phyloP scores from a whole-genome alignment of 1,140 invertebrate species.

The Pissodes strobi region DNA sequence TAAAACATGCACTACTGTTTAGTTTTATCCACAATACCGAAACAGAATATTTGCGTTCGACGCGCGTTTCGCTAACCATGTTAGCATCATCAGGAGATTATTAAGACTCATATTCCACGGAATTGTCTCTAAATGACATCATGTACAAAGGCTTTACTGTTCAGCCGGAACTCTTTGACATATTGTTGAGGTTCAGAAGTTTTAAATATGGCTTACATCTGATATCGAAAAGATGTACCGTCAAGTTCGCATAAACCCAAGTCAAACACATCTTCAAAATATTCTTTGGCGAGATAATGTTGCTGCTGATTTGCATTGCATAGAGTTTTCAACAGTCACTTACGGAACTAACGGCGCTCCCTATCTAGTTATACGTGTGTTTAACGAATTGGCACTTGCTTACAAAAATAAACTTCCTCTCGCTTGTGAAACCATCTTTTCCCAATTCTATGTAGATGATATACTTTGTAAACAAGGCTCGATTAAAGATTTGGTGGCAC shows the following conservation, averaged over 20 bases:
- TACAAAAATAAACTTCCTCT: background rate
- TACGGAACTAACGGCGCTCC: constrained; percentile 9
- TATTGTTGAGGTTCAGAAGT: constrained; percentile 7
- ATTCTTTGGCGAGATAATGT: constrained; percentile 16
- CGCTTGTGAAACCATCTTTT: background rate
- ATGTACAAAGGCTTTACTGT: constrained; percentile 34
- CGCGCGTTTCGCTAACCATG: no score
- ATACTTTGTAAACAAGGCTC: no score
- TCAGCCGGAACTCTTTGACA: constrained; percentile 24
- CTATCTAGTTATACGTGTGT: constrained; percentile 9
- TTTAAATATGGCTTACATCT: constrained; percentile 1
- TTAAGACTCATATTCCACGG: no score
- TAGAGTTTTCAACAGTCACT: no score
- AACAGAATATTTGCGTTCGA: no score
- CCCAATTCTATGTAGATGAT: no score
- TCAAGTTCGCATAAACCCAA: constrained; percentile 2
- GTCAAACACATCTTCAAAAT: constrained; percentile 11
- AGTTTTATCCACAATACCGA: no score
- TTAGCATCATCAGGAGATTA: no score
- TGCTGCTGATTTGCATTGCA: constrained; percentile 8
- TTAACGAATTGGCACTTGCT: constrained; percentile 1
- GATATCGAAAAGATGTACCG: constrained; percentile 26
- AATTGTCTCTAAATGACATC: constrained; percentile 47
- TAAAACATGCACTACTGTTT: no score
- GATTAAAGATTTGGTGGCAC: background rate